Base-by-base conservation (phyloP, 2,888 invertebrate genomes). In the Eumerus sabulonum region DNA sequence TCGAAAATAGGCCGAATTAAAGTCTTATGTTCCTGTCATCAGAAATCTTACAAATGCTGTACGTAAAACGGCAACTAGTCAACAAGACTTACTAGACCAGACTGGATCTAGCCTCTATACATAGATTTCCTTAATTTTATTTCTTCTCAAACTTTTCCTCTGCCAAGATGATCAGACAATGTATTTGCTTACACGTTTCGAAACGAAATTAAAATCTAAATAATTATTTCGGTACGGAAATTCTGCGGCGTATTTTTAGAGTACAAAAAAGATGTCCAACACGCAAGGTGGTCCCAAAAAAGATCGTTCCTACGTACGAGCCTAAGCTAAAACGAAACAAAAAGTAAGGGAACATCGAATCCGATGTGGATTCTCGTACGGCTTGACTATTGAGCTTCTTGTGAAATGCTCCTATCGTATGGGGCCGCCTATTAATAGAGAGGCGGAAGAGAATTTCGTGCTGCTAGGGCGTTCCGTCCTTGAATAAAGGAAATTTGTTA, bases 241-340 rank as follows among this genome's bases (percentile, higher is more conserved):
- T n/a, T 13, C n/a, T 11, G 7, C 2, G 27, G 9, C 19, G 11
- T 48, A 19, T 48, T 48, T 27, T 19, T 19, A 48, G 19, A 48
- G 27, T 70, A 70, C 53, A 70, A 70, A 64, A 76, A n/a, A 63
- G 53, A 70, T 64, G 40, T 71, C 66, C 35, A 66, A 40, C 60
- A 62, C 60, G 72, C 76, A 76, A 76, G 71, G 60, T 76, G 71
- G 66, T 76, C 72, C 44, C 71, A 60, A 60, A 76, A 71, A 60
- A 71, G 60, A 60, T 66, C 66, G 16, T 12, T 70, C 63, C 38
- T 27, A 4, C 27, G 44, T 64, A 53, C 18, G 27, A 27, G 5
- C 53, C 7, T 68, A 62, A 51, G 60, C 40, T 27, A 27, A 27
- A 27, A 27, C 27, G 27, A 27, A 27, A 7, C 3, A 27, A 27